A percentile compares a stretch with the other conserved stretches of the same genome.
Conservation (phyloP, 2,888 invertebrate species). For the Vesta saturnalis region DNA sequence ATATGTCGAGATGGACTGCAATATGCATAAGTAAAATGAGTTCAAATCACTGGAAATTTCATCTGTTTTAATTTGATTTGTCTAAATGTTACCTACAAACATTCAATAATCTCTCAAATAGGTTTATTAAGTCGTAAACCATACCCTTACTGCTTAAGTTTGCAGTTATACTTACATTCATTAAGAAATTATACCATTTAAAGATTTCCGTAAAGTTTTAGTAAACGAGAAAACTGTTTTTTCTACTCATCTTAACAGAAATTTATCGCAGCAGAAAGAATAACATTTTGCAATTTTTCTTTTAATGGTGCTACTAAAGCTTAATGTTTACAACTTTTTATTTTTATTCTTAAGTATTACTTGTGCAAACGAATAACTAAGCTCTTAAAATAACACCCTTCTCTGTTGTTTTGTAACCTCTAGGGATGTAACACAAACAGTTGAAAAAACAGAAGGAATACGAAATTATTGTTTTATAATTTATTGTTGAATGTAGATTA, state of each 20-base stretch:
- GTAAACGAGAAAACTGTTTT: conserved; percentile 23
- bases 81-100: too few relatives aligned
- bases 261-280: conserved; percentile 42
- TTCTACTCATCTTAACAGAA: conserved; percentile 30
- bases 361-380: conserved; percentile 27
- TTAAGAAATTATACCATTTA: conserved; percentile 2
- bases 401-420: conserved; percentile 23
- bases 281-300: conserved; percentile 38
- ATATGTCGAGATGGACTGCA: too few relatives aligned
- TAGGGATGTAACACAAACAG: conserved; percentile 12
- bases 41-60: too few relatives aligned
- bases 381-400: conserved; percentile 22
- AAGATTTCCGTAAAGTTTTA: conserved; percentile 10
- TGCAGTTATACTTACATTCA: not conserved
- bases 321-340: conserved; percentile 45
- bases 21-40: too few relatives aligned
- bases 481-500: not conserved
- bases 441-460: conserved; percentile 4
- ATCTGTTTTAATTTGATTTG: too few relatives aligned
- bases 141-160: too few relatives aligned
- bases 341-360: conserved; percentile 35
- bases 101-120: too few relatives aligned
- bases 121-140: too few relatives aligned
- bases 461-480: conserved; percentile 9
- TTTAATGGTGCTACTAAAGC: conserved; percentile 42